Conservation (phyloP, 2,888 invertebrate species). For the Metopia argyrocephala region DNA sequence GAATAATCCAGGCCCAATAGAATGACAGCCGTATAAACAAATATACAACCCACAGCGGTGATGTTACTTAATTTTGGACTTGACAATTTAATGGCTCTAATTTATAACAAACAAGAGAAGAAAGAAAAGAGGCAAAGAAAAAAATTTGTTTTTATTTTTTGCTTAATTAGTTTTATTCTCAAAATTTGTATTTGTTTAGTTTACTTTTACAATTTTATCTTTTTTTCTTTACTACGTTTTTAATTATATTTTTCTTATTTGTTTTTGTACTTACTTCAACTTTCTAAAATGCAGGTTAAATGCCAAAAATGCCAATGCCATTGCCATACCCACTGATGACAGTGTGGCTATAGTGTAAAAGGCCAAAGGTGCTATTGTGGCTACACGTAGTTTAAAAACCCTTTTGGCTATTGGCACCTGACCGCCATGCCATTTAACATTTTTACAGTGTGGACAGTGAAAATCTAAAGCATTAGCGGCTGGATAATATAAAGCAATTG, state of each 20-base stretch:
- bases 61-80: constrained; percentile 95
- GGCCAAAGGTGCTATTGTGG: constrained; percentile 87
- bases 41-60: constrained; percentile 92
- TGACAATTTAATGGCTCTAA: constrained; percentile 93
- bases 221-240: not conserved
- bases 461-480: constrained; percentile 83
- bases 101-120: constrained; percentile 41
- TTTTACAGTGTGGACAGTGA: constrained; percentile 84
- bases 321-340: constrained; percentile 86
- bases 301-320: constrained; percentile 87
- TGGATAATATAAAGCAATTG: constrained; percentile 87
- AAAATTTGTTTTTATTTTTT: not conserved
- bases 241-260: constrained; percentile 2
- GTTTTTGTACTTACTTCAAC: constrained; percentile 82
- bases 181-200: not conserved
- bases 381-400: constrained; percentile 86
- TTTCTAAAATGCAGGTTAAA: constrained; percentile 91
- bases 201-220: not conserved
- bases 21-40: constrained; percentile 94
- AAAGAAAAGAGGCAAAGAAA: not conserved
- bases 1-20: constrained; percentile 91
- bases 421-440: constrained; percentile 86
- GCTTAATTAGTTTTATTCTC: not conserved
- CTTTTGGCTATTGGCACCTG: constrained; percentile 89
- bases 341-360: constrained; percentile 86